Evolutionary conservation across 2,113 vertebrate genomes (phyloP).

Genomic region (Dendrocopos noguchii): DNA sequence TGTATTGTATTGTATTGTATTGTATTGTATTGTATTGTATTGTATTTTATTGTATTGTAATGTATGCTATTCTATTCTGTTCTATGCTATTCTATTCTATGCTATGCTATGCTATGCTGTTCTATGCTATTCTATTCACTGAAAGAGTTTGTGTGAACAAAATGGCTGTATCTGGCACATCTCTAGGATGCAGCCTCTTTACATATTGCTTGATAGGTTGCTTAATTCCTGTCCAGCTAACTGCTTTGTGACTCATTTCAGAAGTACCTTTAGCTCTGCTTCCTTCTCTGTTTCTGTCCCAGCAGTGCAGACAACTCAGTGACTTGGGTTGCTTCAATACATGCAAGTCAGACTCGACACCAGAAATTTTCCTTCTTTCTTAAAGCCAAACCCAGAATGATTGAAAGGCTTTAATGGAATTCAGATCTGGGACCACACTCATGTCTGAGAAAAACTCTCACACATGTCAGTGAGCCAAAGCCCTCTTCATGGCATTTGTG

Average conservation of each 20-base stretch:
- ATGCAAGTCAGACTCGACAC: neutral
- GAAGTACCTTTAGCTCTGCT: conserved; percentile 19
- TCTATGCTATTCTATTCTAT: too few species aligned
- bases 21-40: too few species aligned
- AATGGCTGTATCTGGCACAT: neutral
- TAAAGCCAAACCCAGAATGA: neutral
- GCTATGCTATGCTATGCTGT: too few species aligned
- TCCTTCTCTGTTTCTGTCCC: neutral
- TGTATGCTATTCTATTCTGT: too few species aligned
- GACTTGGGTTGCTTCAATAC: neutral
- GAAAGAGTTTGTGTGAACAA: neutral
- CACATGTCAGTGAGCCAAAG: neutral
- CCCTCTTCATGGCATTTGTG: neutral
- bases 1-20: too few species aligned
- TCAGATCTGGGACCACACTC: neutral
- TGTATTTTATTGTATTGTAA: too few species aligned
- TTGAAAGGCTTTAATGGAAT: neutral
- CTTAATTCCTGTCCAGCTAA: neutral
- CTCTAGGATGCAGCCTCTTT: conserved; percentile 33
- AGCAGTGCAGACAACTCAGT: neutral
- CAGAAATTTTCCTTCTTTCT: neutral
- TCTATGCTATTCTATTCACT: neutral
- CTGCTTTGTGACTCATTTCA: neutral
- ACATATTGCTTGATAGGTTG: neutral
- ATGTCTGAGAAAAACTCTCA: neutral